Base-by-base conservation (phyloP, 2,113 vertebrate species). In the Lucifuga dentata region DNA sequence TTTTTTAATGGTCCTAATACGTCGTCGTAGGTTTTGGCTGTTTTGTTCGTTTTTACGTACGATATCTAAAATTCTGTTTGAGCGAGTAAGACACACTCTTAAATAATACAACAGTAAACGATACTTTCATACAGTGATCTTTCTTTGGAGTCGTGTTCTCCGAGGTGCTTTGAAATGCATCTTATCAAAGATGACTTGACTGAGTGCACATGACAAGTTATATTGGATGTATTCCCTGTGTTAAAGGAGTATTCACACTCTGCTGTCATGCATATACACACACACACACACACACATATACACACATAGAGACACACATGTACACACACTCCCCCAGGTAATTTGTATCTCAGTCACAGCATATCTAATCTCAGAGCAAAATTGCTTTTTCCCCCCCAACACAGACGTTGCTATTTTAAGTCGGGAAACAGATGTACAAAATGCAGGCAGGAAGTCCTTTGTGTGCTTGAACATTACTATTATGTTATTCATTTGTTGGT, bases 351-450 rank as follows among this genome's bases (percentile, higher is more conserved):
- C 52, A 87, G 70, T 77, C 86, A 73, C 62, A 70, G 79, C 85
- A 75, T 65, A 80, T 86, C 82, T 88, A 88, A 90, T 82, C 86
- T 84, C 70, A 66, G 68, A 82, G 76, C 49, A 61, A 71, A 81
- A 86, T 86, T 59, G 77, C 24, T 78, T 71, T 87, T 62, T 59
- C 38, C 7, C 5, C 26, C 24, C 35, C 51, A 49, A 73, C 69
- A 56, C 74, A 81, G 53, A 55, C 48, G 2, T 52, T 80, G 45
- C 77, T 64, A 69, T 78, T 84, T 82, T 66, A 59, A 78, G 63
- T 76, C 61, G 12, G 55, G 53, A 26, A 73, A 74, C 63, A 78
- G 72, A 61, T 79, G 66, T 50, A 55, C 63, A 46, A 33, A 66
- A 75, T 8, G 51, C 78, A 72, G 13, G 51, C 78, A 63, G 81